A percentile compares a stretch with the other conserved stretches of the same genome.
Conservation (phyloP, 2,113 vertebrate species). For the Pelusios castaneus region DNA sequence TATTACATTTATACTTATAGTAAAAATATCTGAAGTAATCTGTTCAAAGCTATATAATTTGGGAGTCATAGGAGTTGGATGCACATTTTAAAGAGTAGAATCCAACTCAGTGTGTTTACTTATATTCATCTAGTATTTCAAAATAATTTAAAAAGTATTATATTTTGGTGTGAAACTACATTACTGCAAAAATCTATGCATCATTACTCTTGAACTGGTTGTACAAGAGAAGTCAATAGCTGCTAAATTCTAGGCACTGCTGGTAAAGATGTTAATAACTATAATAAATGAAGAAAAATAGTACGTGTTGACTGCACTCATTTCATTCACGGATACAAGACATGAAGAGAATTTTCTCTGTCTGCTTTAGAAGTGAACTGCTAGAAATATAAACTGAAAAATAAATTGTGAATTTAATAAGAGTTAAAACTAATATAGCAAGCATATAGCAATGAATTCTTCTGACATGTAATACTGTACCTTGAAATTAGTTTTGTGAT, state of each 20-base stretch:
- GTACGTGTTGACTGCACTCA: neutral
- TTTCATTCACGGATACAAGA: neutral
- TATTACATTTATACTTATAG: neutral
- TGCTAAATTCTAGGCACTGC: neutral
- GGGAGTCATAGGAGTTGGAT: neutral
- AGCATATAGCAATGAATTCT: neutral
- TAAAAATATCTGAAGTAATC: neutral
- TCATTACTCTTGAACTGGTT: neutral
- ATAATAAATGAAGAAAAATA: neutral
- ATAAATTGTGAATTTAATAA: neutral
- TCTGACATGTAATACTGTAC: neutral
- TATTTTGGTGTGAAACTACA: neutral
- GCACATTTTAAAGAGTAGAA: neutral
- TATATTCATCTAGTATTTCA: neutral
- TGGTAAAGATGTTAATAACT: neutral
- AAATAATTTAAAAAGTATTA: neutral
- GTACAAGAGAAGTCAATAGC: neutral
- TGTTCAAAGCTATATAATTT: neutral
- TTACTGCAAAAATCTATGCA: neutral
- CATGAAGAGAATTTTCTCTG: neutral
- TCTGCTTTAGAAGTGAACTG: neutral
- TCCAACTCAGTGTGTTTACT: neutral
- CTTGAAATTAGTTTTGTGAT: neutral
- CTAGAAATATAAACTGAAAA: neutral
- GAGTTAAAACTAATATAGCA: neutral